Conservation (phyloP, 1,140 invertebrate species). For the Drosophila sechellia region DNA sequence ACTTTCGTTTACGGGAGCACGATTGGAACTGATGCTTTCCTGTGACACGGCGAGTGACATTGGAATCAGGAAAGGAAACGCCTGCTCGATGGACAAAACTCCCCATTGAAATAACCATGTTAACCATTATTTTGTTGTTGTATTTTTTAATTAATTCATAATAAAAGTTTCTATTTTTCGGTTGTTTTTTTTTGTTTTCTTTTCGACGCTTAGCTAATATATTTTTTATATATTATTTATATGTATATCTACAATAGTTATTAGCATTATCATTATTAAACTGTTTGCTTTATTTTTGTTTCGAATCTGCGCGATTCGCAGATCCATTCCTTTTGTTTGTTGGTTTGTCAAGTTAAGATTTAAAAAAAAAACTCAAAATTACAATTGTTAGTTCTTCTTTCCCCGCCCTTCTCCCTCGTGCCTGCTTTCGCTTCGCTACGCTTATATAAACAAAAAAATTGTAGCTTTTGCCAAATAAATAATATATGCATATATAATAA, state of each 20-base stretch:
- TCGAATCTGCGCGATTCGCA: slow-evolving; percentile 31
- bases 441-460: slow-evolving; percentile 67
- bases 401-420: slow-evolving; percentile 1
- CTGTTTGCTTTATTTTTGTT: slow-evolving; percentile 64
- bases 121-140: slow-evolving; percentile 21
- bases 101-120: slow-evolving; percentile 1
- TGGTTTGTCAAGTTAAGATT: slow-evolving; percentile 45
- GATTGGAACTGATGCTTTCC: too few species aligned
- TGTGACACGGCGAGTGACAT: too few species aligned
- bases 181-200: slow-evolving; percentile 24
- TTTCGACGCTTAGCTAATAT: slow-evolving; percentile 78
- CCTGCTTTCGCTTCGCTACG: slow-evolving; percentile 27
- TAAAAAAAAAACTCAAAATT: slow-evolving; percentile 57
- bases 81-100: too few species aligned
- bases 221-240: slow-evolving; percentile 72
- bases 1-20: too few species aligned
- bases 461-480: slow-evolving; percentile 45
- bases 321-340: slow-evolving; percentile 33
- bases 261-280: slow-evolving; percentile 78
- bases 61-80: too few species aligned
- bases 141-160: slow-evolving; percentile 71
- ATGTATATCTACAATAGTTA: slow-evolving; percentile 82
- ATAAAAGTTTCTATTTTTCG: slow-evolving; percentile 83
- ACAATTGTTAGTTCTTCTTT: slow-evolving; percentile 41
- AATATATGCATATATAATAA: slow-evolving; percentile 45